Evolutionary conservation across 2,113 vertebrate genomes (phyloP).

Genomic region (Uria lomvia): DNA sequence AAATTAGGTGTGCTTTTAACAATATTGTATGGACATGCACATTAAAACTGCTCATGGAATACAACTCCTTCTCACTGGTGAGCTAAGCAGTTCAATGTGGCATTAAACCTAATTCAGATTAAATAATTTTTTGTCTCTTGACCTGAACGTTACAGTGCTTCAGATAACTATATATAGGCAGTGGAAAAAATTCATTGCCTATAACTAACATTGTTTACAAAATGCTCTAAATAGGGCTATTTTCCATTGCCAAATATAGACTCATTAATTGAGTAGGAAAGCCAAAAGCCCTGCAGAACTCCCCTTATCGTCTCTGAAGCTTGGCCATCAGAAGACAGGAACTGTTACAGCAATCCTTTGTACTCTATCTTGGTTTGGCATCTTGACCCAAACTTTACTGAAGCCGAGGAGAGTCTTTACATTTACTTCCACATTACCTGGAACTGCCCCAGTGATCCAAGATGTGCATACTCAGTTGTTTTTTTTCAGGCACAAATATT

Average conservation of each 20-base stretch:
- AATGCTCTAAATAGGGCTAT: slow-evolving; percentile 7
- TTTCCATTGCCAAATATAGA: slow-evolving; percentile 32
- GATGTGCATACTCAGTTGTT: background rate
- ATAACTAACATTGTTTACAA: slow-evolving; percentile 3
- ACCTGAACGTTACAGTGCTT: background rate
- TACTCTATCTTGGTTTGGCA: background rate
- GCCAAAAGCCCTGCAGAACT: background rate
- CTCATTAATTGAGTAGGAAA: background rate
- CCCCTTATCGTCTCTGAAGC: background rate
- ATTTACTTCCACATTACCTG: background rate
- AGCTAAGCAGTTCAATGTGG: background rate
- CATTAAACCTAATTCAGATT: background rate
- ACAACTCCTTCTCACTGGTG: background rate
- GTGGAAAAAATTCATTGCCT: background rate
- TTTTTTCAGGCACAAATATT: background rate
- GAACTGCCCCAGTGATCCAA: background rate
- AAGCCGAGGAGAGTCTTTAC: background rate
- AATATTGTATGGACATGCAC: too few species aligned
- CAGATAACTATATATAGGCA: slow-evolving; percentile 5
- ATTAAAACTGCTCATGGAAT: background rate
- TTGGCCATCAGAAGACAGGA: background rate
- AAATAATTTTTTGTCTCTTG: background rate
- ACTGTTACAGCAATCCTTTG: background rate
- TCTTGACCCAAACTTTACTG: background rate
- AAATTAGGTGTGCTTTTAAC: background rate